Evolutionary conservation across 2,797 vertebrate species (phyloP).

Genomic region (Chiroxiphia lanceolata): DNA sequence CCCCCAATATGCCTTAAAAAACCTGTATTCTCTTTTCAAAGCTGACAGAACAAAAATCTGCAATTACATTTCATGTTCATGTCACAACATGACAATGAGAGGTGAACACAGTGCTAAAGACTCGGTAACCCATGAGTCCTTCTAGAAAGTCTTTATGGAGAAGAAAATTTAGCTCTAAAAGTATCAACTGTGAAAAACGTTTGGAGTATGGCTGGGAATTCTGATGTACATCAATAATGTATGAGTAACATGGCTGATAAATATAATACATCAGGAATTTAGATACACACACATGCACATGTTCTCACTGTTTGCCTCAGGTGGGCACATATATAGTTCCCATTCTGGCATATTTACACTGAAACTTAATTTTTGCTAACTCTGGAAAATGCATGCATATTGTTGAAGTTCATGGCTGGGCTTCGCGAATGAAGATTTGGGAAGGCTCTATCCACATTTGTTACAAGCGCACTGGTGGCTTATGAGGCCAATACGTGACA

Average conservation of each 20-base stretch:
- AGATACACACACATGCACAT: background rate
- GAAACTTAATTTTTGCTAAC: background rate
- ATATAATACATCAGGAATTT: background rate
- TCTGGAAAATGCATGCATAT: background rate
- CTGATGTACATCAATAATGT: fast-evolving
- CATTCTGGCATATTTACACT: background rate
- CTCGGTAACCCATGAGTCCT: background rate
- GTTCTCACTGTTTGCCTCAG: background rate
- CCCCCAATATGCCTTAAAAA: background rate
- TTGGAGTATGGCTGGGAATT: background rate
- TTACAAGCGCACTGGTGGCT: no score
- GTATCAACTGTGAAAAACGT: background rate
- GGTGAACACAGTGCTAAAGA: background rate
- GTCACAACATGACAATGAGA: background rate
- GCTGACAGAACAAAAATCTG: background rate
- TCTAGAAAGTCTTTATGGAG: background rate
- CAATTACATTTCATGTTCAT: background rate
- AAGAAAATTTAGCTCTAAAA: background rate
- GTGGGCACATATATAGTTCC: background rate
- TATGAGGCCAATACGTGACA: no score
- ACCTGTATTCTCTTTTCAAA: background rate
- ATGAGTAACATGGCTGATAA: background rate
- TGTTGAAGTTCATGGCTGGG: no score
- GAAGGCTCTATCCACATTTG: no score
- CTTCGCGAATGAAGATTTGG: no score